Percentiles rank a stretch among this genome's conserved stretches.
Evolutionary conservation across 2,888 invertebrate genomes (phyloP).

Genomic region (Meliscaeva auricollis): DNA sequence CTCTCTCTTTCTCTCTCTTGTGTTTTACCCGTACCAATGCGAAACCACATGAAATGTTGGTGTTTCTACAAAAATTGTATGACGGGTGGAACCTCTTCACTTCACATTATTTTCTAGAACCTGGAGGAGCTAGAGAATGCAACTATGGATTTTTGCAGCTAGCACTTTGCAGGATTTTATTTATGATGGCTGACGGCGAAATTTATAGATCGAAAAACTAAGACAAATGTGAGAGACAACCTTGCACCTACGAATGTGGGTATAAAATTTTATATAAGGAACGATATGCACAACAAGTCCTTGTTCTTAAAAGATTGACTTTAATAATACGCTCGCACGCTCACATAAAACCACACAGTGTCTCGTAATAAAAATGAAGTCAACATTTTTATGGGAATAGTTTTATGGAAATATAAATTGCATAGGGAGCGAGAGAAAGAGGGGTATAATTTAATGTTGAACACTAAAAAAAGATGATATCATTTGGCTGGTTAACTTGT

Average conservation of each 20-base stretch:
- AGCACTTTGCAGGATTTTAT: conserved; percentile 71
- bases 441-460: neutral
- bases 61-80: conserved; percentile 32
- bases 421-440: too few relatives aligned
- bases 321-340: conserved; percentile 41
- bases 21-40: conserved; percentile 45
- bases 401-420: conserved; percentile 11
- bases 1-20: conserved; percentile 36
- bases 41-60: conserved; percentile 59
- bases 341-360: conserved; percentile 27
- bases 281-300: conserved; percentile 6
- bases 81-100: conserved; percentile 50
- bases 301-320: conserved; percentile 56
- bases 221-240: conserved; percentile 72
- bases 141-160: conserved; percentile 51
- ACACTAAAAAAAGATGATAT: neutral
- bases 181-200: conserved; percentile 74
- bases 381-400: conserved; percentile 14
- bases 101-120: neutral
- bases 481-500: neutral
- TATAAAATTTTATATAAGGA: conserved; percentile 44
- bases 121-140: conserved; percentile 38
- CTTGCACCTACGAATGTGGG: conserved; percentile 46
- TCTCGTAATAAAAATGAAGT: conserved; percentile 14
- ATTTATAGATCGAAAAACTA: conserved; percentile 75